Percentiles rank a stretch among this genome's conserved stretches.
Conservation (phyloP, 1,140 invertebrate species). For the Drosophila yakuba region DNA sequence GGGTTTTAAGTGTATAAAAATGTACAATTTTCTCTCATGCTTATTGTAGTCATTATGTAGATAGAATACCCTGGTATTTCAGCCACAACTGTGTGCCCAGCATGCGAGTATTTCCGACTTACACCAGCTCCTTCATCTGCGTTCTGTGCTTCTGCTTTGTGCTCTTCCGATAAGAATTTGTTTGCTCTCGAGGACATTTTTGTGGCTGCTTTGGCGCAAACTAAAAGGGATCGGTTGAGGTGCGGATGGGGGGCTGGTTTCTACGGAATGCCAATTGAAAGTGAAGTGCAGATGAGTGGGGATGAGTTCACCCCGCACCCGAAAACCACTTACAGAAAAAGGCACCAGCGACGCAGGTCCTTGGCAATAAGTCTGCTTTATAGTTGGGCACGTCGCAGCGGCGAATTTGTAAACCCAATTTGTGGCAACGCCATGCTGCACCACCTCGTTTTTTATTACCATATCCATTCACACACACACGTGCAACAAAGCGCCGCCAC, state of each 20-base stretch:
- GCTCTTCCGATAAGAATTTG: conserved; percentile 74
- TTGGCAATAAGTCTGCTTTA: conserved; percentile 64
- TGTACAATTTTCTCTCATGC: no score
- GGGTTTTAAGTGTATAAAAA: no score
- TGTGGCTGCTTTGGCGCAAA: conserved; percentile 62
- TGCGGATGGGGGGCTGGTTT: conserved; percentile 1
- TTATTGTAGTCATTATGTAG: no score
- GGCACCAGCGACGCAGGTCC: conserved; percentile 16
- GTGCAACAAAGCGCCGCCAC: conserved; percentile 38
- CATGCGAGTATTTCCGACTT: conserved; percentile 12
- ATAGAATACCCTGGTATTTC: not conserved
- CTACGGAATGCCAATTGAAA: conserved; percentile 75
- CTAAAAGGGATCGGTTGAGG: conserved; percentile 17
- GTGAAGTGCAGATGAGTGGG: conserved; percentile 74
- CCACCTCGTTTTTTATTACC: conserved; percentile 50
- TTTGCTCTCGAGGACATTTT: conserved; percentile 74
- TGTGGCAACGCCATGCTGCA: conserved; percentile 33
- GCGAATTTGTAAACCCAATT: conserved; percentile 75
- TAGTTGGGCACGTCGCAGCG: conserved; percentile 59
- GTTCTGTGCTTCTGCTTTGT: conserved; percentile 61
- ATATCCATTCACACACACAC: conserved; percentile 31
- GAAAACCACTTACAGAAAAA: conserved; percentile 16
- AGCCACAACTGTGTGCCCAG: conserved; percentile 23
- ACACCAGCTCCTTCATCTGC: conserved; percentile 27
- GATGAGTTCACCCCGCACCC: not conserved